Evolutionary conservation across 2,113 vertebrate genomes (phyloP).

Genomic region (Mobula birostris): DNA sequence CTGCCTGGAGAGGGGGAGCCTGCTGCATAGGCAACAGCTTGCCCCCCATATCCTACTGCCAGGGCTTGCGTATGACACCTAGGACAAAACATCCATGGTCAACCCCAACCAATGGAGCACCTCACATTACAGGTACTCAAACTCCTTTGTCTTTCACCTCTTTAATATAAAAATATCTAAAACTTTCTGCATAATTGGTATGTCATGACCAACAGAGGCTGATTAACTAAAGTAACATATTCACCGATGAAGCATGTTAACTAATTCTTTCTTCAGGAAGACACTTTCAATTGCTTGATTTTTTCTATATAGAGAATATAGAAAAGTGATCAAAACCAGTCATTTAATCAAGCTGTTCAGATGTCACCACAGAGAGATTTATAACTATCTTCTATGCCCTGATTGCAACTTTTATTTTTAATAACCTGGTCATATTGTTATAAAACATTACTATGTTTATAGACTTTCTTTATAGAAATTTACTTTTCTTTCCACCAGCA

Average conservation of each 20-base stretch:
- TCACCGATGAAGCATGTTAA: neutral
- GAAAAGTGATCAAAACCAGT: neutral
- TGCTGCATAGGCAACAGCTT: too few relatives aligned
- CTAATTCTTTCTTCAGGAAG: neutral
- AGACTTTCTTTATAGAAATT: too few relatives aligned
- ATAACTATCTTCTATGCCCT: neutral
- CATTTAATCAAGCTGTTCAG: neutral
- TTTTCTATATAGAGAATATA: neutral
- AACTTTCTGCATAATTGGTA: neutral
- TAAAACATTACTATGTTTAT: neutral
- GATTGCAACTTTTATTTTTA: neutral
- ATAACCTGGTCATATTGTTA: neutral
- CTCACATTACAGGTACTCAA: neutral
- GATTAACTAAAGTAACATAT: neutral
- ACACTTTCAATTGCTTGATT: neutral
- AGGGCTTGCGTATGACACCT: too few relatives aligned
- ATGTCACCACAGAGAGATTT: neutral
- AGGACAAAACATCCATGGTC: too few relatives aligned
- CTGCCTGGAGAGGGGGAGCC: too few relatives aligned
- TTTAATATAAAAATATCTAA: neutral
- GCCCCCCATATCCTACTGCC: too few relatives aligned
- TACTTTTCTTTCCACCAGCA: neutral
- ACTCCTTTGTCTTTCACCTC: neutral
- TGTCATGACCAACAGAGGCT: neutral
- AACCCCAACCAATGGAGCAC: too few relatives aligned